Percentiles rank a stretch among this genome's conserved stretches.
Evolutionary conservation across 2,113 vertebrate genomes (phyloP).

Genomic region (Seriola rivoliana): DNA sequence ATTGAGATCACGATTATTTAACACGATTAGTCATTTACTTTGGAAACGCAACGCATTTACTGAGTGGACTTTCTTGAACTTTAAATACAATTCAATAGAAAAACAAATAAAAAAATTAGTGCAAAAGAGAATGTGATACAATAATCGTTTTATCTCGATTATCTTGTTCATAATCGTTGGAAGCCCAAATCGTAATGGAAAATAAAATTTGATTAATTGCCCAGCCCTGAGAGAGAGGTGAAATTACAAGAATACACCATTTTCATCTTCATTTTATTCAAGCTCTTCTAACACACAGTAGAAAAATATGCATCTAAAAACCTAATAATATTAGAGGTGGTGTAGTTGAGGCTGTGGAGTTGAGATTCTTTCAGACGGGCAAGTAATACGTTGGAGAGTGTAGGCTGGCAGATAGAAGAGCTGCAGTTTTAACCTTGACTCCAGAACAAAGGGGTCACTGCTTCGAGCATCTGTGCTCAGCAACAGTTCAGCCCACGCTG

Average conservation of each 20-base stretch:
- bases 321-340: background rate
- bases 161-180: no score
- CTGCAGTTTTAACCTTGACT: background rate
- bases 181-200: no score
- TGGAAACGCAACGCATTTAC: background rate
- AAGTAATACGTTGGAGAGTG: background rate
- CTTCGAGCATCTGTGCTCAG: slow-evolving; percentile 22
- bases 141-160: no score
- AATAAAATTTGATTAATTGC: no score
- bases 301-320: background rate
- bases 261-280: background rate
- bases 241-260: background rate
- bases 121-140: no score
- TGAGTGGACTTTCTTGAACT: no score
- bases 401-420: slow-evolving; percentile 13
- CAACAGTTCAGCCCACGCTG: slow-evolving; percentile 30
- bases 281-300: background rate
- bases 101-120: no score
- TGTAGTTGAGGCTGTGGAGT: background rate
- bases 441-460: slow-evolving; percentile 3
- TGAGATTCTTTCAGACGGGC: background rate
- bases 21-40: no score
- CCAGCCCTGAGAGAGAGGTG: background rate
- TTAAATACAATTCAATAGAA: no score
- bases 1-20: no score